These are phyloP conservation scores for Heliocidaris erythrogramma DNA, from an alignment of 35 echinoderm and acorn worm genomes.

Conservation along the genomic window DNA sequence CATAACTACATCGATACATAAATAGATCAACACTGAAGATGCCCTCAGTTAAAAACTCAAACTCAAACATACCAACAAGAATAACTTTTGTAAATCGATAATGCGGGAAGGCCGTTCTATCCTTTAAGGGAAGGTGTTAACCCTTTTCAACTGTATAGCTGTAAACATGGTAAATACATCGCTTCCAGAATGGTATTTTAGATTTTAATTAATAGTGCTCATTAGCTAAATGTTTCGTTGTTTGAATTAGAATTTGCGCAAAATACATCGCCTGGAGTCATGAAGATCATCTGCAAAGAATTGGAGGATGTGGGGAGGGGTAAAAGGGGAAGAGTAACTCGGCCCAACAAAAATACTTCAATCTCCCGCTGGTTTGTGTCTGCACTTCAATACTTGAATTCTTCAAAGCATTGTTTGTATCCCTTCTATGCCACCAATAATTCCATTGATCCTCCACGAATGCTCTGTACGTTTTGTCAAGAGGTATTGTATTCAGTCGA, in stretches of 20 bases:
- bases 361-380: not conserved
- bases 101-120: not conserved
- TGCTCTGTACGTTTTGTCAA: not conserved
- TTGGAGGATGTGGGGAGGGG: no score
- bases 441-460: constrained; percentile 7
- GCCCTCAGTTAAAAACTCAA: not conserved
- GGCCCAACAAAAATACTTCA: not conserved
- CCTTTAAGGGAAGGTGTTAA: not conserved
- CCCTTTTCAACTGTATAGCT: not conserved
- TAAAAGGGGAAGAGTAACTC: not conserved
- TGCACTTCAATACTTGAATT: not conserved
- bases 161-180: not conserved
- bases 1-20: not conserved
- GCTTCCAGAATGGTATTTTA: not conserved
- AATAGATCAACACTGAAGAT: not conserved
- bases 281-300: not conserved
- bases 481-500: not conserved
- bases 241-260: not conserved
- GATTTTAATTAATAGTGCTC: not conserved
- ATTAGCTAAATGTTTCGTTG: not conserved
- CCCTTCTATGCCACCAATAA: not conserved
- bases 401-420: not conserved
- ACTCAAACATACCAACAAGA: constrained; percentile 3
- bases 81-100: not conserved
- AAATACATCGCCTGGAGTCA: not conserved